A percentile compares a stretch with the other conserved stretches of the same genome.
phyloP scores from a whole-genome alignment of 2,113 vertebrate genomes.

The Beaufortia kweichowensis region DNA sequence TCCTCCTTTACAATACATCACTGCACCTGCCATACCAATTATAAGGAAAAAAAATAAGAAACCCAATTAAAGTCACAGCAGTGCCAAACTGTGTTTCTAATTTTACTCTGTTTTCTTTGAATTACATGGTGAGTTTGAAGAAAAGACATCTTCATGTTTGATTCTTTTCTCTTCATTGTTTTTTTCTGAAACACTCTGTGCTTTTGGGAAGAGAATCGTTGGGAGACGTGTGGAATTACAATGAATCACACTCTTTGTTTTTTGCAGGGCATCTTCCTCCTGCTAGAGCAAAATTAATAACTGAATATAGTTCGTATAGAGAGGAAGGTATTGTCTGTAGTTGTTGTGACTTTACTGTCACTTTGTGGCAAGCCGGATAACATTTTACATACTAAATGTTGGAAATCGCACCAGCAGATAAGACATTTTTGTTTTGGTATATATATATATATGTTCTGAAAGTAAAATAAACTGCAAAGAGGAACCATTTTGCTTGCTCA shows the following conservation, averaged over 20 bases:
- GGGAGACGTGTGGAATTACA: slow-evolving; percentile 22
- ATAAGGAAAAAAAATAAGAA: slow-evolving; percentile 52
- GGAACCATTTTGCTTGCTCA: neutral
- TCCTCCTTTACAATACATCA: slow-evolving; percentile 17
- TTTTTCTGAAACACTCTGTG: slow-evolving; percentile 1
- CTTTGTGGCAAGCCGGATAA: neutral
- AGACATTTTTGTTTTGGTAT: neutral
- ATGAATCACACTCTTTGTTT: slow-evolving; percentile 16
- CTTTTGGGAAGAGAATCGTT: slow-evolving; percentile 11
- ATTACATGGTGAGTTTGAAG: slow-evolving; percentile 23
- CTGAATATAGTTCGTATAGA: neutral
- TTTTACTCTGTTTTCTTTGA: slow-evolving; percentile 28
- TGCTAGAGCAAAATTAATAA: slow-evolving; percentile 9
- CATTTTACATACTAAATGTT: slow-evolving; percentile 4
- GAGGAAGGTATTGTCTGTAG: neutral
- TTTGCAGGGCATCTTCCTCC: neutral
- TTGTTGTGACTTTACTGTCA: neutral
- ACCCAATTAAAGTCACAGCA: slow-evolving; percentile 44
- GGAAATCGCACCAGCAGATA: slow-evolving; percentile 3
- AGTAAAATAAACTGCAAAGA: slow-evolving; percentile 7
- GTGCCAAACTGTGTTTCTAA: neutral
- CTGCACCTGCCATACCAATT: slow-evolving; percentile 47
- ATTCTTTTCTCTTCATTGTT: neutral
- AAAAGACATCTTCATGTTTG: slow-evolving; percentile 31
- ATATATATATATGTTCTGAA: too few relatives aligned